Base-by-base conservation (phyloP, 2,888 invertebrate genomes). In the Miltochrista miniata region DNA sequence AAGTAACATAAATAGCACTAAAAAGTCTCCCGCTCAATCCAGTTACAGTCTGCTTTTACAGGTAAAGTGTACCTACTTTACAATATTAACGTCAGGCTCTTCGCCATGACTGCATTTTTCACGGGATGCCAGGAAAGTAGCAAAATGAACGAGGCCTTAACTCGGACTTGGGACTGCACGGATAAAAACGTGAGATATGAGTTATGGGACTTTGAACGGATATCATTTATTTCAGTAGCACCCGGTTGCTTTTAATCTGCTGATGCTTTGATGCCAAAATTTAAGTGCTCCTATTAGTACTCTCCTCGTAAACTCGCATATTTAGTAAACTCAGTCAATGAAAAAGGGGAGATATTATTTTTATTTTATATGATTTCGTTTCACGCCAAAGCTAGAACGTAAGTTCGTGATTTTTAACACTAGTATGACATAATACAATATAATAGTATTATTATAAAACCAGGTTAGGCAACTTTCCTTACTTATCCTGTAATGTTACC, bases 111-210 rank as follows among this genome's bases (percentile, higher is more conserved):
- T 81, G 76, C 78, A 79, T 79, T 81, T 83, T 78, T 74, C 74
- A 79, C 61, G 46, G 72, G 74, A 64, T 71, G 61, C 65, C 62
- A 68, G 66, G 70, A 75, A 72, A 75, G 69, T 66, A 79, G 70
- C 70, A 79, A 80, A 80, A 81, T 72, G 74, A 73, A 81, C 74
- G 61, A 61, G 61, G 73, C 68, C 67, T 79, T 76, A 75, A 74
- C 77, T 73, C 64, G 59, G 68, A 63, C 68, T 68, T 64, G 70
- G 71, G 63, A 71, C 68, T 64, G 70, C 54, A 56, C 68, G 76
- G 83, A 86, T 84, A 83, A 83, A 83, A 79, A 72, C 67, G 62
- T 73, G 67, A 75, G 74, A 74, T 80, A 80, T 83, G 78, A 81
- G 74, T 83, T 79, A 81, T 76, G 72, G 64, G 53, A 64, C 63